phyloP scores from a whole-genome alignment of 2,113 vertebrate genomes.

The Pseudopipra pipra region DNA sequence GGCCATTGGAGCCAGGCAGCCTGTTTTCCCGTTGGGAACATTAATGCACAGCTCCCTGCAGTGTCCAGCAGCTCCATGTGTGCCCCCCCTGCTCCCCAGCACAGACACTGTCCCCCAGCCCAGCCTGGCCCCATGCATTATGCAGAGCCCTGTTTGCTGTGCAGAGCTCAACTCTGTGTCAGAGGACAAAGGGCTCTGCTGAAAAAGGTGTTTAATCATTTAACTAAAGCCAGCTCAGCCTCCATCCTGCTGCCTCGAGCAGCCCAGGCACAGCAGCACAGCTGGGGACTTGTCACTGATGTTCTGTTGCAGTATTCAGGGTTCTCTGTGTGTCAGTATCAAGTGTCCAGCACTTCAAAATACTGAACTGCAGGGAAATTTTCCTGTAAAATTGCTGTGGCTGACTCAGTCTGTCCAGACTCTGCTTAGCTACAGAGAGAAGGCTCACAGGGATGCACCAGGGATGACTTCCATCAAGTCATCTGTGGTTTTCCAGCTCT shows the following conservation, averaged over 20 bases:
- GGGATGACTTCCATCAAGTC: too few relatives aligned
- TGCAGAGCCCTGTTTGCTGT: not conserved
- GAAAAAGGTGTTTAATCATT: not conserved
- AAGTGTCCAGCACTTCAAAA: not conserved
- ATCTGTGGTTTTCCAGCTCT: rapidly evolving
- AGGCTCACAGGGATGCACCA: not conserved
- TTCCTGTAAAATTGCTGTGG: not conserved
- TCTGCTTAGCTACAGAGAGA: not conserved
- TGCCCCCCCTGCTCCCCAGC: not conserved
- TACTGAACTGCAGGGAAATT: not conserved
- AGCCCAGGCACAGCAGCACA: not conserved
- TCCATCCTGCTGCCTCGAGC: not conserved
- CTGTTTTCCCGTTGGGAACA: rapidly evolving
- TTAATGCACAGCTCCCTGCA: not conserved
- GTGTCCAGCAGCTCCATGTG: not conserved
- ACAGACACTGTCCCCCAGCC: not conserved
- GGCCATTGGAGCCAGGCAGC: not conserved
- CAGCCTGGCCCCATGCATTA: not conserved
- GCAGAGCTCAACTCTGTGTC: not conserved
- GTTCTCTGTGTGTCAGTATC: not conserved
- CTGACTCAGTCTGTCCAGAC: not conserved
- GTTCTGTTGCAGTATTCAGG: not conserved
- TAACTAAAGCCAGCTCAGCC: not conserved
- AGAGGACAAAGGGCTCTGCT: not conserved
- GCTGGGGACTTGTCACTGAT: not conserved